Evolutionary conservation across 2,888 invertebrate genomes (phyloP), one percentile per base, ranked within the genome.

Genomic region (Galeopsomyia nigrocyanea): DNA sequence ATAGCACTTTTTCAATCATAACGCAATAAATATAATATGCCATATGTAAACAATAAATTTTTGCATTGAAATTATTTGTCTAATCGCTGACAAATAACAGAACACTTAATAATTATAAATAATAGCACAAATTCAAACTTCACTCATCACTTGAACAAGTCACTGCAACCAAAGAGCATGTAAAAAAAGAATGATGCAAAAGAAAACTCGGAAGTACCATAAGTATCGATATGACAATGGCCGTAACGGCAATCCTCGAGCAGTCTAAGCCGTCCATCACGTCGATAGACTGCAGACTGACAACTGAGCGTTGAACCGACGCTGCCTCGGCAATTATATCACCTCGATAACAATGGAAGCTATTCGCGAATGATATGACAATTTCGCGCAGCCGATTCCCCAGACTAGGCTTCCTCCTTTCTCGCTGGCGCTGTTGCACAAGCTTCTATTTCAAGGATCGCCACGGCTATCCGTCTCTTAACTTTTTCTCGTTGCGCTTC

Each of bases 391-490:
- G 46, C 26, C 47, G 50, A 53, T 65, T 17, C 39, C 17, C 39
- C 21, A 2, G 71, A 61, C 67, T 75, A 68, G 75, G 81, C 82
- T 84, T 86, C 85, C 85, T 84, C 83, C 85, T 86, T 86, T 86
- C 85, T 83, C 82, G 78, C 77, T 39, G 70, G 65, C 67, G 26
- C 26, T 26, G 47, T 83, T 83, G 77, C 83, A 79, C 80, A 83
- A 83, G 77, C 78, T 21, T 31, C 26, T 22, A 66, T 70, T 70
- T 70, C 70, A 58, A 74, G 58, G 63, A 70, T 70, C 65, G 73
- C 65, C 68, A 73, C 73, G 61, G 49, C 63, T 55, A 50, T 58
- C 26, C 60, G 22, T 68, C 65, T 56, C 2, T 21, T 50, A 10
- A 10, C 61, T 21, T 47, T 19, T 7, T 47, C 16, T 21, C 53